Evolutionary conservation across 2,888 invertebrate species (phyloP), one percentile per base, ranked within the genome.

Genomic region (Meteorus colon): DNA sequence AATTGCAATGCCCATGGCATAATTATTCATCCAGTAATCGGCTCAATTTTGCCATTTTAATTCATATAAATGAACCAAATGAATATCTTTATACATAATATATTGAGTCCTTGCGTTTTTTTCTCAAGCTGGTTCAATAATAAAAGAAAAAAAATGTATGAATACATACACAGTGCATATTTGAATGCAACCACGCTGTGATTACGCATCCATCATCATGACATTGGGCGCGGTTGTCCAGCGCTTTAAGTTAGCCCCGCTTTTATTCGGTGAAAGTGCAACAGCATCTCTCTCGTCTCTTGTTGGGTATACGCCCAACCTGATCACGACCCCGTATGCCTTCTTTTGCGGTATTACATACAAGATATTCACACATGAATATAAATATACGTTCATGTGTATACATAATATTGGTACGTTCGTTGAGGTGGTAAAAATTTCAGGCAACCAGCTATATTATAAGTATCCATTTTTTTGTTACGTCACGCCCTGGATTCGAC

Each of bases 171-270:
- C 16, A 29, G 2, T 16, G n/a, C 41, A 41, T 41, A 19, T 19
- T 55, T 19, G n/a, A 19, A 55, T 55, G 55, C n/a, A 55, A 55
- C 55, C 55, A 55, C 5, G 55, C 19, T 55, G 31, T 31, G 62
- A 65, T 65, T 65, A 41, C 37, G n/a, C 24, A 65, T 65, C 19
- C 48, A 70, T 37, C 55, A 34, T 63, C 62, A 31, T 84, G 84
- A 84, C 84, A 84, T 84, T 84, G 83, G 83, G 83, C 83, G 83
- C 81, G 82, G 82, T 82, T 80, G 81, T 80, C 80, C 83, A 76
- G 79, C 73, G 48, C n/a, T 37, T 76, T 75, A 55, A 55, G 55
- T 55, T 78, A 80, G 80, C 79, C 79, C 79, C 80, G 77, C 77
- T 77, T 78, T 82, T 79, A 79, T 82, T 80, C 78, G 79, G 84